Evolutionary conservation across 2,797 vertebrate genomes (phyloP), one percentile per base, ranked within the genome.

Genomic region (Hypotaenidia okinawae): DNA sequence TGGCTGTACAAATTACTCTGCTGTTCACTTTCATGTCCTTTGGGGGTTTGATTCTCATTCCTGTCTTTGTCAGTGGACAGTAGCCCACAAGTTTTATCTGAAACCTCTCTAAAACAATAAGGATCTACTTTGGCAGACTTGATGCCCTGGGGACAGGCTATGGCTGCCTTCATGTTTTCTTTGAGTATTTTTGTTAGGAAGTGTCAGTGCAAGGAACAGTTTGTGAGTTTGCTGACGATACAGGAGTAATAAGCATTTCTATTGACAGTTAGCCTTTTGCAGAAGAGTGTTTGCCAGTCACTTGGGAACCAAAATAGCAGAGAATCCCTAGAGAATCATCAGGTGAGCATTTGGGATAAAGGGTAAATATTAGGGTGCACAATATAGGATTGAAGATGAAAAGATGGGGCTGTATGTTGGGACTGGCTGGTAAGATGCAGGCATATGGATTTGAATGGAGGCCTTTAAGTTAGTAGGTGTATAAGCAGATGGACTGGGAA

Each of bases 201-300:
- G 94, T 89, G 89, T 94, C 89, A 96, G 92, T 97, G 92, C 94
- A 95, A 96, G 90, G 86, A 94, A 86, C 90, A 96, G 90, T 94
- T 93, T 87, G 94, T 86, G 93, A 97, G 78, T 89, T 93, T 95
- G 89, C 73, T 87, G 93, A 96, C 69, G 7, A 92, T 94, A 91
- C 88, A 95, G 78, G 82, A 94, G 91, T 87, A 87, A 89, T 93
- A 96, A 95, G 73, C 90, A 69, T 94, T 95, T 95, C 92, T 95
- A 28, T 83, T 95, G 94, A 95, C 84, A 95, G 47, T 91, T 85
- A 95, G 84, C 78, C 84, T 96, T 96, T 95, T 89, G 90, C 88
- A 96, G 86, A 94, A 85, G 92, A 92, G 88, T 91, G 94, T 94
- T 96, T 96, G 84, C 91, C 78, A 79, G 4, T 85, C 87, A 95